Evolutionary conservation across 1,140 invertebrate species (phyloP), one percentile per base, ranked within the genome.

Genomic region (Habropoda laboriosa): DNA sequence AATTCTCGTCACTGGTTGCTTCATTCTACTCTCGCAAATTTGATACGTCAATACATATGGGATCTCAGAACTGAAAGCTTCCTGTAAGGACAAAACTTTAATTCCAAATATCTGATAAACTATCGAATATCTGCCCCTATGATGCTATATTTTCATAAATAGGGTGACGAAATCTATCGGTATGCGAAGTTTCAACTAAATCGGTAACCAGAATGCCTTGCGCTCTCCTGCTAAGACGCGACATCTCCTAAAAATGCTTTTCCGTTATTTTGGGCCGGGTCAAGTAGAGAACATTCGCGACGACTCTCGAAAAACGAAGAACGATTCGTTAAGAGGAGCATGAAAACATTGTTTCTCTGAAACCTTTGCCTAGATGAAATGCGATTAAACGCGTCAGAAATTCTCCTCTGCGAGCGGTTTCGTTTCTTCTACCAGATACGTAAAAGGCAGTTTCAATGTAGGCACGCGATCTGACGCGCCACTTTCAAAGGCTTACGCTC

Each of bases 1-100:
- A 89, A 89, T 89, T 89, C 86, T 84, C 83, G 81, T 87, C 84
- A 71, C 57, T 42, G 71, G n/a, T 70, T 80, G 71, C 53, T 67
- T 51, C 42, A 24, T 21, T n/a, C 73, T 70, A 55, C 55, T 64
- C 16, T 55, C 27, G n/a, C n/a, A n/a, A n/a, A n/a, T n/a, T n/a
- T n/a, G n/a, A n/a, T n/a, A n/a, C n/a, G n/a, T n/a, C n/a, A n/a
- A n/a, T n/a, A n/a, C n/a, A n/a, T n/a, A n/a, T n/a, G n/a, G n/a
- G n/a, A n/a, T n/a, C n/a, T n/a, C n/a, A n/a, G n/a, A n/a, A n/a
- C n/a, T n/a, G n/a, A n/a, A n/a, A n/a, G n/a, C n/a, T n/a, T n/a
- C n/a, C n/a, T n/a, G n/a, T n/a, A n/a, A n/a, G n/a, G n/a, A n/a
- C n/a, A n/a, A n/a, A n/a, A n/a, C n/a, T n/a, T n/a, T n/a, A n/a